These are phyloP conservation scores for Apodemia mormo DNA, from an alignment of 2,888 invertebrate genomes.

Conservation along the genomic window DNA sequence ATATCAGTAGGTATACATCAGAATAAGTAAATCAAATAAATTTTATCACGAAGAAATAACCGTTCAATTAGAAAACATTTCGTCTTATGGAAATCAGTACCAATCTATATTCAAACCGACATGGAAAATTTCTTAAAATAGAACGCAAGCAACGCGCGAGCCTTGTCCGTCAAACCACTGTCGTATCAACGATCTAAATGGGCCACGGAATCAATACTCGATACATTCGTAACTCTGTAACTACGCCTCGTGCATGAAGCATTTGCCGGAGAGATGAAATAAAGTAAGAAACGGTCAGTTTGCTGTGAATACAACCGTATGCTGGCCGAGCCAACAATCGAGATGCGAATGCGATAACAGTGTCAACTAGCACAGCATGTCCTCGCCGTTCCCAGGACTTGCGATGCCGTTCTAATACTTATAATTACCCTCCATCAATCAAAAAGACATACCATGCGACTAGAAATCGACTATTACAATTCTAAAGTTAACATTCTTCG, in stretches of 20 bases:
- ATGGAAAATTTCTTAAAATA: conserved; percentile 56
- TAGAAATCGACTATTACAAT: not conserved
- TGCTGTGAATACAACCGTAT: conserved; percentile 42
- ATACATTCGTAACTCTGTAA: conserved; percentile 59
- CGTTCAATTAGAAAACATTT: conserved; percentile 17
- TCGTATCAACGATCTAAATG: conserved; percentile 73
- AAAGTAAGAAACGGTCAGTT: conserved; percentile 45
- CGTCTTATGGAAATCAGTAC: conserved; percentile 7
- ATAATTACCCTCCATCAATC: conserved; percentile 78
- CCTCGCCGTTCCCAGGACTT: conserved; percentile 77
- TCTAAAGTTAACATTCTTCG: conserved; percentile 61
- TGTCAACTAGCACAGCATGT: conserved; percentile 73
- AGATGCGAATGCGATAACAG: conserved; percentile 72
- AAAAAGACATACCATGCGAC: conserved; percentile 53
- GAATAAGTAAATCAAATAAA: not conserved
- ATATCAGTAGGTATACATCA: not conserved
- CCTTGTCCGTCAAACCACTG: conserved; percentile 65
- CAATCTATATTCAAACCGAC: conserved; percentile 34
- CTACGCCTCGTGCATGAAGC: conserved; percentile 63
- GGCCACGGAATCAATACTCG: conserved; percentile 68
- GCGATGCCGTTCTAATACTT: conserved; percentile 76
- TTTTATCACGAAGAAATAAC: not conserved
- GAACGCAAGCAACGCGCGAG: conserved; percentile 55
- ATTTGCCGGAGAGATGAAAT: conserved; percentile 66
- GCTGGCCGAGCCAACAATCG: conserved; percentile 65